phyloP scores from a whole-genome alignment of 2,113 vertebrate genomes.

The Ciconia boyciana region DNA sequence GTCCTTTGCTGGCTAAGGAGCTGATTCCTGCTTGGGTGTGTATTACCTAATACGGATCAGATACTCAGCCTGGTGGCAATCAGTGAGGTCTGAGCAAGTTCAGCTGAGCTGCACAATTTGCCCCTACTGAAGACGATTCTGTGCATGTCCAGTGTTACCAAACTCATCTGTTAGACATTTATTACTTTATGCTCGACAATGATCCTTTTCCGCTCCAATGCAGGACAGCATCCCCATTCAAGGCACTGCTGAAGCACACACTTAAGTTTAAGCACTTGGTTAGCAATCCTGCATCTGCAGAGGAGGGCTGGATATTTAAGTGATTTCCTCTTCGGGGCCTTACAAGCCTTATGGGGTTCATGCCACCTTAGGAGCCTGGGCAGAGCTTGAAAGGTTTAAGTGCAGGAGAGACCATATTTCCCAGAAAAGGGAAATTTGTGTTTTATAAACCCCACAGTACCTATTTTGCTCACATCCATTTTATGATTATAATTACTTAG shows the following conservation, averaged over 20 bases:
- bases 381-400: conserved; percentile 30
- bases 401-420: neutral
- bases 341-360: neutral
- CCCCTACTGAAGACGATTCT: fast-evolving
- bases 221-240: neutral
- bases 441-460: conserved; percentile 40
- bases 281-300: neutral
- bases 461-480: conserved; percentile 42
- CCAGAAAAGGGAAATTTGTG: conserved; percentile 39
- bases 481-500: conserved; percentile 53
- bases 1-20: neutral
- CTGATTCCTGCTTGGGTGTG: neutral
- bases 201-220: fast-evolving
- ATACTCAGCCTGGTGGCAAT: neutral
- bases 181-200: fast-evolving
- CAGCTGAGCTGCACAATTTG: fast-evolving
- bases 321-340: conserved; percentile 10
- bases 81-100: neutral
- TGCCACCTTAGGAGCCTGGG: conserved; percentile 38
- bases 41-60: neutral
- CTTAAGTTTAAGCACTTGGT: fast-evolving
- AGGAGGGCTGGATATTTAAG: neutral
- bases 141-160: fast-evolving
- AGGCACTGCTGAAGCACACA: neutral
- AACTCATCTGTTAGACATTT: neutral